Conservation (phyloP, 2,113 vertebrate genomes). For the Nesospiza acunhae region DNA sequence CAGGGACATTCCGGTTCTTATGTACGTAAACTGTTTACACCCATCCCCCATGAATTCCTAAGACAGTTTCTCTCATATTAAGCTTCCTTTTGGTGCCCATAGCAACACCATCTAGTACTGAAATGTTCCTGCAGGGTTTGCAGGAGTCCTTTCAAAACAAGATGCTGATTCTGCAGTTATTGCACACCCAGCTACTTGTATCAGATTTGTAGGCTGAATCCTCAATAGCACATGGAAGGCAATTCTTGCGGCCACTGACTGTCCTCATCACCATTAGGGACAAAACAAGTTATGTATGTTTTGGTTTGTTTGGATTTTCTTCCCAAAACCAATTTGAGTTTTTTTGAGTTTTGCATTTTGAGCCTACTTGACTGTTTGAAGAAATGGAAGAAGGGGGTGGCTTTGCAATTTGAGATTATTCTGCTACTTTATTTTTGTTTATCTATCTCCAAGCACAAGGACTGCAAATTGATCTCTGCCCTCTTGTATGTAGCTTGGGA, state of each 20-base stretch:
- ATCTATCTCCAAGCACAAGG: not conserved
- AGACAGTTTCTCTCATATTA: constrained; percentile 37
- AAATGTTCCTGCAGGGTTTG: constrained; percentile 61
- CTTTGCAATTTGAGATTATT: not conserved
- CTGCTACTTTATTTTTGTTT: not conserved
- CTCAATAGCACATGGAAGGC: not conserved
- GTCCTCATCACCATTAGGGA: not conserved
- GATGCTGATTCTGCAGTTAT: constrained; percentile 68
- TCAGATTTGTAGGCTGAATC: constrained; percentile 19
- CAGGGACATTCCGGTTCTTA: not conserved
- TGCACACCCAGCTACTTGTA: constrained; percentile 36
- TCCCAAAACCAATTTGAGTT: not conserved
- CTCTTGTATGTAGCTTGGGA: not conserved
- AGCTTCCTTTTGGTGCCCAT: constrained; percentile 69
- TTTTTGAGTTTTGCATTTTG: not conserved
- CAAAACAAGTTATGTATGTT: not conserved
- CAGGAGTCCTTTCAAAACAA: constrained; percentile 65
- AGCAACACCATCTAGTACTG: constrained; percentile 69
- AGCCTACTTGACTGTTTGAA: not conserved
- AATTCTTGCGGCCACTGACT: not conserved
- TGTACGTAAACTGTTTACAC: constrained; percentile 2
- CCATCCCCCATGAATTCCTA: constrained; percentile 57
- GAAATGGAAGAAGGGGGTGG: not conserved
- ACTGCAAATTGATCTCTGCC: not conserved
- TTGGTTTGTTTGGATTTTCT: not conserved